phyloP scores from a whole-genome alignment of 2,797 vertebrate genomes.

The Enteromius argenteus region DNA sequence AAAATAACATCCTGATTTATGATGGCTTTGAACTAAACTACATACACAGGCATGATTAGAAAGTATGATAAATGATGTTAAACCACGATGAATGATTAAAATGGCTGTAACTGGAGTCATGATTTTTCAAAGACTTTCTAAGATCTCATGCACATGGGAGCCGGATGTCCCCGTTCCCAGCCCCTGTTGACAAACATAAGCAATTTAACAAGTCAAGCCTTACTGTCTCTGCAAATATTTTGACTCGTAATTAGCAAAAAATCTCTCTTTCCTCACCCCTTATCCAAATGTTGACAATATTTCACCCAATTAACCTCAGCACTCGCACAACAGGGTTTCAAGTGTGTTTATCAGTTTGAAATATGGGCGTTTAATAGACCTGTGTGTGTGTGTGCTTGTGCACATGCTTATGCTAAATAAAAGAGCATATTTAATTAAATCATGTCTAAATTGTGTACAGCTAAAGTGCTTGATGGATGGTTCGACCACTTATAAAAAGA shows the following conservation, averaged over 20 bases:
- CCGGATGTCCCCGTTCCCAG: constrained; percentile 30
- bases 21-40: constrained; percentile 6
- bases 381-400: background rate
- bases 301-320: constrained; percentile 52
- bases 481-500: constrained; percentile 31
- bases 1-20: background rate
- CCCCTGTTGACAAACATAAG: constrained; percentile 56
- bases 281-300: constrained; percentile 51
- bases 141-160: constrained; percentile 3
- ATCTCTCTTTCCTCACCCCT: constrained; percentile 41
- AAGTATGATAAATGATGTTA: constrained; percentile 17
- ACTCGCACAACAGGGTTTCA: constrained; percentile 42
- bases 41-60: constrained; percentile 17
- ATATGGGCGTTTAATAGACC: constrained; percentile 39
- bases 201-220: constrained; percentile 60
- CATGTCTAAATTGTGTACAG: constrained; percentile 30
- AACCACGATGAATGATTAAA: constrained; percentile 36
- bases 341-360: constrained; percentile 25
- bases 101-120: background rate
- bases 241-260: constrained; percentile 62
- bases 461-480: constrained; percentile 55
- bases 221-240: constrained; percentile 58
- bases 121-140: constrained; percentile 13
- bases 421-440: constrained; percentile 47
- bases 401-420: constrained; percentile 25